phyloP scores from a whole-genome alignment of 2,797 vertebrate species.

The Meda fulgida region DNA sequence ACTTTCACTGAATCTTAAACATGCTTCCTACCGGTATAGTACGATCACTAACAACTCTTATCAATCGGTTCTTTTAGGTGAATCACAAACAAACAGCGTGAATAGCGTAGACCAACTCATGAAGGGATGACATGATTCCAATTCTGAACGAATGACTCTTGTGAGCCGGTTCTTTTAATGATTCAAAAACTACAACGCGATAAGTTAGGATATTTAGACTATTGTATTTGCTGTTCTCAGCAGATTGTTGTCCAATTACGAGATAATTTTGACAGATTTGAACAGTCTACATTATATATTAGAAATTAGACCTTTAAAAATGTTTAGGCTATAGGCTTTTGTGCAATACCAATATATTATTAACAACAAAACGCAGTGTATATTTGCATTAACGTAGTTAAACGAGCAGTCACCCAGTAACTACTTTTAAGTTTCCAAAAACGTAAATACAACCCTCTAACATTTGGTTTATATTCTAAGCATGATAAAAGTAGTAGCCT shows the following conservation, averaged over 20 bases:
- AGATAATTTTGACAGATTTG: no score
- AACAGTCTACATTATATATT: neutral
- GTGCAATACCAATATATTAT: no score
- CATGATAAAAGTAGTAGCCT: neutral
- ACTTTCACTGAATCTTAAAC: neutral
- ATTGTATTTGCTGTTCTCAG: no score
- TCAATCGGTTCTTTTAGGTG: slow-evolving; percentile 12
- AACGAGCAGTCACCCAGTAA: no score
- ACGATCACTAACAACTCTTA: neutral
- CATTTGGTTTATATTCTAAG: neutral
- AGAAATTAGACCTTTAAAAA: neutral
- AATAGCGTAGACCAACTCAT: neutral
- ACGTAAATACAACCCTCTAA: neutral
- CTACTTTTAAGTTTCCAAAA: neutral
- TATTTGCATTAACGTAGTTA: no score
- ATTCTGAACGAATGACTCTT: neutral
- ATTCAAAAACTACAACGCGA: neutral
- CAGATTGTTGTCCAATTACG: neutral
- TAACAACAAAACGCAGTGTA: no score
- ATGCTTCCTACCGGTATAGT: neutral
- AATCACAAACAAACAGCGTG: neutral
- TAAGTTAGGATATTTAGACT: neutral
- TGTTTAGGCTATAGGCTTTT: neutral
- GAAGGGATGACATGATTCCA: neutral
- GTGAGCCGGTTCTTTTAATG: neutral